Conservation (phyloP, 2,888 invertebrate genomes). For the Nymphalis polychloros region DNA sequence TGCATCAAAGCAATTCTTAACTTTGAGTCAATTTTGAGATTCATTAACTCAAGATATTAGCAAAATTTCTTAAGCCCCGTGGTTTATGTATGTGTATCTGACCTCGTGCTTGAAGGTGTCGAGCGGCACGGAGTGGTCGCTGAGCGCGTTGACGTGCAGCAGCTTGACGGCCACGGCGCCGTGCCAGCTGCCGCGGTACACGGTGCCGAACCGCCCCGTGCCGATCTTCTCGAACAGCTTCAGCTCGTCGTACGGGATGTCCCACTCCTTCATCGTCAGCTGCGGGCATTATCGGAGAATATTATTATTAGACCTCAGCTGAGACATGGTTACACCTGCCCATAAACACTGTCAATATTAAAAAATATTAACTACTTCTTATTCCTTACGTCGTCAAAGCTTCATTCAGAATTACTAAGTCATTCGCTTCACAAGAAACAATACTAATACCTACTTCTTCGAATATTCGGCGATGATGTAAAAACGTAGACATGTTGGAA, state of each 20-base stretch:
- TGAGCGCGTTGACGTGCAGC: conserved; percentile 93
- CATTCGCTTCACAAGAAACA: too few relatives aligned
- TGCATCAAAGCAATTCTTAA: neutral
- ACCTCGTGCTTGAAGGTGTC: conserved; percentile 98
- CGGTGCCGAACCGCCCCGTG: conserved; percentile 95
- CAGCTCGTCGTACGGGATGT: conserved; percentile 98
- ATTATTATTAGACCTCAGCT: neutral
- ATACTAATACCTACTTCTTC: conserved; percentile 61
- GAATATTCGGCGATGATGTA: conserved; percentile 56
- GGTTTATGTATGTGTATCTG: too few relatives aligned
- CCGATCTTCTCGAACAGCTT: conserved; percentile 93
- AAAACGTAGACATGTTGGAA: conserved; percentile 52
- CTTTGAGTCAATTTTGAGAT: too few relatives aligned
- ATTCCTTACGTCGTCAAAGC: too few relatives aligned
- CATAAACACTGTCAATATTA: too few relatives aligned
- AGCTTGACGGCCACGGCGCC: conserved; percentile 98
- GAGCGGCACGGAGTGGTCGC: conserved; percentile 91
- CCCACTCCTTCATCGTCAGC: conserved; percentile 97
- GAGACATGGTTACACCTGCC: too few relatives aligned
- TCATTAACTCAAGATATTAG: too few relatives aligned
- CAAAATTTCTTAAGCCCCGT: too few relatives aligned
- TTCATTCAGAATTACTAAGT: too few relatives aligned
- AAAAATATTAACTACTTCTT: too few relatives aligned
- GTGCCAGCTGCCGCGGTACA: conserved; percentile 98
- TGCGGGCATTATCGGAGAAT: conserved; percentile 50